Evolutionary conservation across 1,140 invertebrate species (phyloP), one percentile per base, ranked within the genome.

Genomic region (Nephila pilipes): DNA sequence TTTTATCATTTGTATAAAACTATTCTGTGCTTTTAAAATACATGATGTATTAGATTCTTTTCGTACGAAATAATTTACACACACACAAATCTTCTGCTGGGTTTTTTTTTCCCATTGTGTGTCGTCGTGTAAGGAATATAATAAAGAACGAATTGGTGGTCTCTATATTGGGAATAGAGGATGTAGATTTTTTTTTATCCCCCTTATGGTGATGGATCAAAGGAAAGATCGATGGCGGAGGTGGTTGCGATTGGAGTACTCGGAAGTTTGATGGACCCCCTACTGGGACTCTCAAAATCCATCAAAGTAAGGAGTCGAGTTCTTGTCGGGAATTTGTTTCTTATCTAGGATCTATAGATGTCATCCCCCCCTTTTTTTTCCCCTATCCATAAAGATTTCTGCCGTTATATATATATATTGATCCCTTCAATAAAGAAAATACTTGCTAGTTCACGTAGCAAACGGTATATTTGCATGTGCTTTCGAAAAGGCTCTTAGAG

Each of bases 201-300:
- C n/a, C n/a, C n/a, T n/a, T n/a, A n/a, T n/a, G n/a, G 25, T 20
- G 83, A 85, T 60, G 83, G 38, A 85, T 29, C 16, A 85, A 57
- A 14, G 46, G 55, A 16, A 75, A 25, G 25, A 25, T 85, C 18
- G 83, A 85, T 57, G 55, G 29, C 16, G 54, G 83, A 14, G 29
- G 54, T 8, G 18, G 83, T 32, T 18, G 29, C 22, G 29, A 29
- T 12, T 75, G 69, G 69, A 18, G 69, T 29, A 29, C 12, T 10
- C 46, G 6, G 46, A 46, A 46, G 46, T 46, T 46, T 75, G 69
- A 75, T 75, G 29, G 69, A 75, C 69, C 69, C 25, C 25, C 69
- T 29, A 29, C 16, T 36, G 69, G 69, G 69, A 16, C 69, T 32
- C 69, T 32, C 16, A 12, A 29, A 32, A 5, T 14, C 32, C 25